Evolutionary conservation across 2,113 vertebrate species (phyloP), one percentile per base, ranked within the genome.

Genomic region (Australoheros scitulus): DNA sequence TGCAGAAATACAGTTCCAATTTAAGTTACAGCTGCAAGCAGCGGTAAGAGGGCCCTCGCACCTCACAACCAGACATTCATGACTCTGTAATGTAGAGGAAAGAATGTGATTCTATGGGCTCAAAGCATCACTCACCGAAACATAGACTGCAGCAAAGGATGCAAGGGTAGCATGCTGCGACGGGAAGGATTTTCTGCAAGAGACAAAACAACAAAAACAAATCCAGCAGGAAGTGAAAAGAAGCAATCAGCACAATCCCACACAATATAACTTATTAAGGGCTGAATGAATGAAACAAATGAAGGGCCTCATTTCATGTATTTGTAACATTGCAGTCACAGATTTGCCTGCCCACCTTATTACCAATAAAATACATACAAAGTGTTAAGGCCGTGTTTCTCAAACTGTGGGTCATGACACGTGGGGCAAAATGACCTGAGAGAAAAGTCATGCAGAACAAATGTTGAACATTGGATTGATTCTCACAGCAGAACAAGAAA

Each of bases 81-180:
- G 29, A 29, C 29, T 29, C 29, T 29, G 29, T 29, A 29, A 29
- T 29, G 29, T 29, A 29, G 14, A 50, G 43, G 11, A 14, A 13
- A 43, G 63, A 22, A 47, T 26, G 29, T 15, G 58, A 59, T 20
- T 68, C 61, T 57, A 41, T 41, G 65, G 63, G 58, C 29, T 79
- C 11, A 24, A 24, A 57, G 61, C 55, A 65, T 88, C 96, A 97
- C 98, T 99, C 93, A 99, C 98, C 61, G 98, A 99, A 92, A 99
- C 94, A 76, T 99, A 99, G 61, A 99, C 97, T 56, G 98, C 98
- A 43, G 98, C 98, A 76, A 99, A 99, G 68, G 98, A 98, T 86
- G 98, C 98, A 2, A 99, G 95, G 17, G 98, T 99, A 1, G 98
- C 98, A 20, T 99, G 98, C 94, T 99, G 97, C 61, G 98, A 99